Percentiles rank a stretch among this genome's conserved stretches.
phyloP scores from a whole-genome alignment of 1,140 invertebrate species.

The Pogonomyrmex barbatus region DNA sequence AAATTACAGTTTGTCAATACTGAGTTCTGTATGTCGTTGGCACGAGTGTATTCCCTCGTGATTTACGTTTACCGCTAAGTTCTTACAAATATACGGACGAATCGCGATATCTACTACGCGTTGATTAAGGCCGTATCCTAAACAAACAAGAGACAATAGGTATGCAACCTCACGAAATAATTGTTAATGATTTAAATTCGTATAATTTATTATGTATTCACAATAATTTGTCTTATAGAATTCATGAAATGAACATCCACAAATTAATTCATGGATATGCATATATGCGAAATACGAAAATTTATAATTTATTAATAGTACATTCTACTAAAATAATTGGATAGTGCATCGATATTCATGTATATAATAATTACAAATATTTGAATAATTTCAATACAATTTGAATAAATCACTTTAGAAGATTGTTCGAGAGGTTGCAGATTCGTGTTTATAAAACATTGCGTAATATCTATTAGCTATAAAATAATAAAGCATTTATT shows the following conservation, averaged over 20 bases:
- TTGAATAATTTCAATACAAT: background rate
- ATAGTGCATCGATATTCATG: background rate
- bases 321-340: background rate
- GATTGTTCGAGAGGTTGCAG: conserved; percentile 28
- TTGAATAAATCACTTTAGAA: conserved; percentile 5
- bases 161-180: conserved; percentile 40
- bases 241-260: conserved; percentile 4
- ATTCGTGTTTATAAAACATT: conserved; percentile 21
- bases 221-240: background rate
- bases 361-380: background rate
- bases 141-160: conserved; percentile 42
- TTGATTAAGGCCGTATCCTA: conserved; percentile 68
- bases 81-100: conserved; percentile 71
- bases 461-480: conserved; percentile 29
- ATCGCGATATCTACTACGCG: conserved; percentile 66
- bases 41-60: conserved; percentile 70
- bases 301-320: background rate
- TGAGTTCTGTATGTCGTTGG: conserved; percentile 81
- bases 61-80: conserved; percentile 65
- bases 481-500: conserved; percentile 51
- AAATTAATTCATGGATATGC: background rate
- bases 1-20: conserved; percentile 85
- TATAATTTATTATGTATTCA: conserved; percentile 9
- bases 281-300: background rate
- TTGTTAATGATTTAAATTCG: background rate